Evolutionary conservation across 2,888 invertebrate genomes (phyloP).

Genomic region (Tipula lateralis): DNA sequence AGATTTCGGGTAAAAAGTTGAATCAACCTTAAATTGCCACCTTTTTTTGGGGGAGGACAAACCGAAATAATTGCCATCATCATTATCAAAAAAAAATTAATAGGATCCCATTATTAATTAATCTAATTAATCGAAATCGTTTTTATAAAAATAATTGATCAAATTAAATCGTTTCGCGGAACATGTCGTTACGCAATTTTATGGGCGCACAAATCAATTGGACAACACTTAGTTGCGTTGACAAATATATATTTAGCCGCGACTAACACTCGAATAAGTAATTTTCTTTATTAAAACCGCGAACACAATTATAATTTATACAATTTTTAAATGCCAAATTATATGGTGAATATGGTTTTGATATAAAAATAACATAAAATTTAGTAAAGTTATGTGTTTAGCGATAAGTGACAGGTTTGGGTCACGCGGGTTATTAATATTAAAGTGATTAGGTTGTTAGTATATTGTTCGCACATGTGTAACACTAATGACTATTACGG

Average conservation of each 20-base stretch:
- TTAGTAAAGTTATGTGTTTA: neutral
- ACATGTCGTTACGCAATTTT: neutral
- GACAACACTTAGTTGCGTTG: neutral
- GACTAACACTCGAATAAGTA: neutral
- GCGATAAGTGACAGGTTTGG: neutral
- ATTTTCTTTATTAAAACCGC: neutral
- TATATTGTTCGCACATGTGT: neutral
- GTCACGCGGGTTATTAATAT: neutral
- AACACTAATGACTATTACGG: neutral
- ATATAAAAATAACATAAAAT: neutral
- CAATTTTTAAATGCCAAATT: neutral
- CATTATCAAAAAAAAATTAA: too few species aligned
- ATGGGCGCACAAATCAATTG: neutral
- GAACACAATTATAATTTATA: neutral
- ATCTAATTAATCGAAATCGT: neutral
- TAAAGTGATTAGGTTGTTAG: neutral
- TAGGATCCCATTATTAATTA: too few species aligned
- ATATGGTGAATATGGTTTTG: neutral
- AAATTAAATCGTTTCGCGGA: too few species aligned
- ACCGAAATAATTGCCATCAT: neutral
- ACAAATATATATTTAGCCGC: too few species aligned
- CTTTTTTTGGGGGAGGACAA: too few species aligned
- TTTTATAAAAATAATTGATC: too few species aligned
- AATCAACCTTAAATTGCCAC: too few species aligned
- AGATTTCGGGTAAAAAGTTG: too few species aligned